Evolutionary conservation across 2,888 invertebrate species (phyloP), one percentile per base, ranked within the genome.

Genomic region (Dynastes maya): DNA sequence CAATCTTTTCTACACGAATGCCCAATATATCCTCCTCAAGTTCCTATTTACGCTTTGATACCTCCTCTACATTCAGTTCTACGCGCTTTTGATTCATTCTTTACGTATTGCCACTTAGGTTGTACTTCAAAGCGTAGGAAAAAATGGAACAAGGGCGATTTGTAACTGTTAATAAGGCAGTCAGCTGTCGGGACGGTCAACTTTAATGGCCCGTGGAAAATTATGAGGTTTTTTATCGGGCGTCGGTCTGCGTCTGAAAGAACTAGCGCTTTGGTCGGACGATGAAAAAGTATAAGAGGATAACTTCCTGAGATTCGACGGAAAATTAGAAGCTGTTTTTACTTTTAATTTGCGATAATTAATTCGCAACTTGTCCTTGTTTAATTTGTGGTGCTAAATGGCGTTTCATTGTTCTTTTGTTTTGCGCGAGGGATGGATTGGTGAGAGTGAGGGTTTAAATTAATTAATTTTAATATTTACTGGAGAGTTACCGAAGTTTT

Each of bases 161-260:
- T 64, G 65, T 67, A 76, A 53, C 65, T 27, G 53, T 29, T 76
- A 76, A 65, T 76, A 65, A 67, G 76, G 67, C 37, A 64, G 51
- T 51, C 76, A 76, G 29, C 65, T 64, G 76, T 65, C 65, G 63
- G 65, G 53, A 51, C 22, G 76, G 53, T 51, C 76, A 65, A 63
- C 76, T 76, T 53, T 76, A 76, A 76, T 76, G 75, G 75, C 13
- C 63, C 49, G 61, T 61, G 32, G 64, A 32, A 64, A 64, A 37
- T 64, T 64, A 64, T 64, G 64, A 13, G 37, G 8, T n/a, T 37
- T 32, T 32, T 64, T 64, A n/a, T 64, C 32, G n/a, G 29, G 32
- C 37, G 13, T 13, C 29, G 32, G 64, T 61, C 61, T 9, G 11
- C 29, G 29, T 64, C n/a, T 6, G 37, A 64, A 64, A 29, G n/a